Conservation (phyloP, 2,113 vertebrate species). For the Brienomyrus brachyistius region DNA sequence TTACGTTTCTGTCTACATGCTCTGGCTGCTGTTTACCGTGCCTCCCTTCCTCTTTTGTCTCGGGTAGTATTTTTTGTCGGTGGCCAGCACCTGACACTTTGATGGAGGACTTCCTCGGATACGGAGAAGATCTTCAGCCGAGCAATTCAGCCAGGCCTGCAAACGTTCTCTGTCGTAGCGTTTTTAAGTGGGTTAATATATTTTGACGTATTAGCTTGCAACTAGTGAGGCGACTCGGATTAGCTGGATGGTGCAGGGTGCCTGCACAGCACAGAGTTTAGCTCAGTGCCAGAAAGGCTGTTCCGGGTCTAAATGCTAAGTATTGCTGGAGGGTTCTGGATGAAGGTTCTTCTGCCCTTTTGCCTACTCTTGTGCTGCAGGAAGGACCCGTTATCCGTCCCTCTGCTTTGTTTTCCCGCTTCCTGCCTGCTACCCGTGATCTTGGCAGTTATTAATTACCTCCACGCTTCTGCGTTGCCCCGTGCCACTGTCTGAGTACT, state of each 20-base stretch:
- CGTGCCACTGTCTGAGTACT: not conserved
- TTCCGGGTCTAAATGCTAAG: not conserved
- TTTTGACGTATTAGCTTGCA: not conserved
- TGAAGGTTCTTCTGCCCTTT: not conserved
- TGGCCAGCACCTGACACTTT: not conserved
- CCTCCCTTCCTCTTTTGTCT: not conserved
- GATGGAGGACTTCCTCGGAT: not conserved
- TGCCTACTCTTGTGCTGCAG: no score
- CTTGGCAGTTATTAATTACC: constrained; percentile 18
- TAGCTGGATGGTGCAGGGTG: not conserved
- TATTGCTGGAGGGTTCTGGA: not conserved
- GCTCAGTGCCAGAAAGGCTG: not conserved
- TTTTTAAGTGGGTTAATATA: not conserved
- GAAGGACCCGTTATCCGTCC: not conserved
- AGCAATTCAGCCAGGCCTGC: not conserved
- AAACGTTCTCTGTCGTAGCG: not conserved
- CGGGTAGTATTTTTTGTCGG: not conserved
- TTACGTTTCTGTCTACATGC: not conserved
- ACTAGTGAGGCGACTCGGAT: not conserved
- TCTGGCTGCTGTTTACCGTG: not conserved
- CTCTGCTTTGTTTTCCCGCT: not conserved
- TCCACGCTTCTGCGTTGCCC: constrained; percentile 1
- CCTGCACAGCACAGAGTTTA: not conserved
- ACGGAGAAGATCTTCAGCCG: not conserved
- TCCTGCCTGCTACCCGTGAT: not conserved